Base-by-base conservation (phyloP, 2,888 invertebrate species). In the Drosophila mimica region DNA sequence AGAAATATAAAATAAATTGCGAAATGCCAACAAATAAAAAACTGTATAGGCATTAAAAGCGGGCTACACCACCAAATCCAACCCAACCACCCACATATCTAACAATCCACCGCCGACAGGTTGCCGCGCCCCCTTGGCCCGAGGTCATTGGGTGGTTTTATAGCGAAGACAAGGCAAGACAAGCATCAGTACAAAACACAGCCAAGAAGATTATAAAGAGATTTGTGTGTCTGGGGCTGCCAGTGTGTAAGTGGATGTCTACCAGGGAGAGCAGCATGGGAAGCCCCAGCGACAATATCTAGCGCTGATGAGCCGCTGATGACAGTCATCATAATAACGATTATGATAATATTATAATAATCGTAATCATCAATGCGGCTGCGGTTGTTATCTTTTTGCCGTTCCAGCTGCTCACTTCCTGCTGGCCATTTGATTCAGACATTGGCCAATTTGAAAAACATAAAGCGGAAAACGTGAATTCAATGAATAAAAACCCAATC, bases 1-100 rank as follows among this genome's bases (percentile, higher is more conserved):
- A 81, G 62, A 88, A 53, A 81, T 85, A 83, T 79, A 76, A 83
- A 85, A 88, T 88, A 86, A 88, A 86, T 86, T 86, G 82, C 83
- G 66, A 81, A 88, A 88, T 82, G 77, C 78, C 83, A 83, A 75
- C 80, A 83, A 83, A 88, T 83, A 88, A 76, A 85, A 70, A 75
- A 62, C 80, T 74, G 74, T 66, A 72, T 76, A 81, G 77, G 70
- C 79, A 81, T 70, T 70, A 74, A 68, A 76, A 57, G 28, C 1
- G 25, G 46, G 25, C 15, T 15, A 25, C 25, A 25, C 25, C 33
- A 34, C 8, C 30, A 51, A 49, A 28, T 46, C 8, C 46, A 25
- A 46, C 15, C 25, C 53, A 33, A 60, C 53, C 40, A 38, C 20
- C 54, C 69, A n/a, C n/a, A 25, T 2, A 25, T 15, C 64, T 17